Percentiles rank a stretch among this genome's conserved stretches.
These are phyloP conservation scores for Cheilinus undulatus DNA, from an alignment of 2,113 vertebrate species.

Conservation along the genomic window DNA sequence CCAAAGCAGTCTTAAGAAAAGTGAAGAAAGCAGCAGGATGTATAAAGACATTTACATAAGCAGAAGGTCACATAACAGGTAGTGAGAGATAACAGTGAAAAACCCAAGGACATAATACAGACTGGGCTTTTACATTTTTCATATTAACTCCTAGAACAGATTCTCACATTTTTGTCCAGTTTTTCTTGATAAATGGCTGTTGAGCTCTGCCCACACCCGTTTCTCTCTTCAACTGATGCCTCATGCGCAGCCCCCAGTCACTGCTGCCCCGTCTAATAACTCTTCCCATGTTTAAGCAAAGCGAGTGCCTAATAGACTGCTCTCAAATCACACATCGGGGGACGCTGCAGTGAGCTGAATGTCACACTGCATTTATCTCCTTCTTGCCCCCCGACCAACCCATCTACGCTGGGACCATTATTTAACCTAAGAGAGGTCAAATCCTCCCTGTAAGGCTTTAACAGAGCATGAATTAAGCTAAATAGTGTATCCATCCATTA, in stretches of 20 bases:
- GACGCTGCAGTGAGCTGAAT: slow-evolving; percentile 70
- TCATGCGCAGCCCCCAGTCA: slow-evolving; percentile 57
- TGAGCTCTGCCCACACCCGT: slow-evolving; percentile 23
- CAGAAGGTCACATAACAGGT: not conserved
- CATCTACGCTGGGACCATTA: slow-evolving; percentile 70
- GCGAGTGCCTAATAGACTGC: slow-evolving; percentile 72
- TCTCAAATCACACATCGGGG: slow-evolving; percentile 78
- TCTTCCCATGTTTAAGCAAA: slow-evolving; percentile 78
- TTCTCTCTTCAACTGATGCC: slow-evolving; percentile 54
- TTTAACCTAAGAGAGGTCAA: slow-evolving; percentile 81
- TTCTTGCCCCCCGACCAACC: slow-evolving; percentile 60
- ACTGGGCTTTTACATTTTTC: slow-evolving; percentile 24
- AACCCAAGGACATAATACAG: slow-evolving; percentile 1
- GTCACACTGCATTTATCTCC: slow-evolving; percentile 80
- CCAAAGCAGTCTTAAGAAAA: no score
- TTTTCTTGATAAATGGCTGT: slow-evolving; percentile 63
- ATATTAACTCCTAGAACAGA: slow-evolving; percentile 12
- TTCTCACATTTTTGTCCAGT: slow-evolving; percentile 26
- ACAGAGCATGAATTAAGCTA: slow-evolving; percentile 68
- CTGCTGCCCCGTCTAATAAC: slow-evolving; percentile 75
- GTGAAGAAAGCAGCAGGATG: no score
- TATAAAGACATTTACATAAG: no score
- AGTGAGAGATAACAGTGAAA: not conserved
- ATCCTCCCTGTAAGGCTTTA: slow-evolving; percentile 67
- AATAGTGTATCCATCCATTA: slow-evolving; percentile 68